Evolutionary conservation across 92 coral and sea anemone species (phyloP).

Genomic region (Epizoanthus fatuus): DNA sequence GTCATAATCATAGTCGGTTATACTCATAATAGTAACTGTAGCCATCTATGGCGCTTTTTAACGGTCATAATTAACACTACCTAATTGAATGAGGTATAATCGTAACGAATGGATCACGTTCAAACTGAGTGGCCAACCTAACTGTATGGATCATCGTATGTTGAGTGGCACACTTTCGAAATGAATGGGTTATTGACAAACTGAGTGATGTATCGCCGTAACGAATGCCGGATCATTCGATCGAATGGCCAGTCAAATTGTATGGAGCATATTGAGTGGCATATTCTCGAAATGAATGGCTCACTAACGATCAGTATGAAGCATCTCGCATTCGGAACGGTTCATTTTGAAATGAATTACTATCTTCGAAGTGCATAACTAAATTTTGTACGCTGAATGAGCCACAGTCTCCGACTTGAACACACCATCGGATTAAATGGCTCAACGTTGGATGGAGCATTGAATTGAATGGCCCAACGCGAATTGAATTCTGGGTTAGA

Average conservation of each 20-base stretch:
- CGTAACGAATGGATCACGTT: conserved; percentile 47
- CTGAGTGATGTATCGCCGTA: no score
- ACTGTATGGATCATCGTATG: background rate
- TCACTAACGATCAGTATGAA: conserved; percentile 20
- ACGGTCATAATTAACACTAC: no score
- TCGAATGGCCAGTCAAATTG: background rate
- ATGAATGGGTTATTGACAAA: conserved; percentile 9
- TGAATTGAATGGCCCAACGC: conserved; percentile 48
- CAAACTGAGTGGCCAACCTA: conserved; percentile 24
- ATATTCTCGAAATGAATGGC: conserved; percentile 30
- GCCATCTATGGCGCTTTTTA: no score
- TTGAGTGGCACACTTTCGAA: background rate
- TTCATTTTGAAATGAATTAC: conserved; percentile 41
- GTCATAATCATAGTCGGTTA: no score
- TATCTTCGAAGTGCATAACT: background rate
- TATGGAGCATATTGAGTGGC: conserved; percentile 32
- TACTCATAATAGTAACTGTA: no score
- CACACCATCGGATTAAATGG: conserved; percentile 19
- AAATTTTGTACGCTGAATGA: no score
- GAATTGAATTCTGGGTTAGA: conserved; percentile 49
- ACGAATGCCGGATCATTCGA: no score
- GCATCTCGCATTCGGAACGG: conserved; percentile 38
- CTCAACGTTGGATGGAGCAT: background rate
- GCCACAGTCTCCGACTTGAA: no score
- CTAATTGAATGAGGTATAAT: no score